Percentiles rank a stretch among this genome's conserved stretches.
These are phyloP conservation scores for Mirounga angustirostris DNA, from an alignment of 2,113 vertebrate genomes.

Conservation along the genomic window DNA sequence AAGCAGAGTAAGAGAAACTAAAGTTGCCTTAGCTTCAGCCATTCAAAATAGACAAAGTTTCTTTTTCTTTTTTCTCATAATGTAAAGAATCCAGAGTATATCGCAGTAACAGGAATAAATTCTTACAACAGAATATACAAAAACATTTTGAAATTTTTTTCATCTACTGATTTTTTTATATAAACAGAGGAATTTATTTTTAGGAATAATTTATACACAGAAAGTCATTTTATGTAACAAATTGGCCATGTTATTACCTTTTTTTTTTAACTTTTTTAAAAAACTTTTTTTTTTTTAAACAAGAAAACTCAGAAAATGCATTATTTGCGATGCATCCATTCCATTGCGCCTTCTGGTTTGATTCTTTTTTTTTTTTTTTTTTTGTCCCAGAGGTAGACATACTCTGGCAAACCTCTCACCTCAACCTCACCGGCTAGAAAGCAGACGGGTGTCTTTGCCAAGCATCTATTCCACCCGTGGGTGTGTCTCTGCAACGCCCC, in stretches of 20 bases:
- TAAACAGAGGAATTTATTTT: slow-evolving; percentile 92
- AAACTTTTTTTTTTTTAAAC: slow-evolving; percentile 85
- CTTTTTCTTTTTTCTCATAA: slow-evolving; percentile 88
- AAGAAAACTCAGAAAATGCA: slow-evolving; percentile 90
- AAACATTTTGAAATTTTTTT: slow-evolving; percentile 90
- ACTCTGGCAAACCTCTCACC: slow-evolving; percentile 88
- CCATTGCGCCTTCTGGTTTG: slow-evolving; percentile 87
- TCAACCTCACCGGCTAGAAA: slow-evolving; percentile 89
- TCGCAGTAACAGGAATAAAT: slow-evolving; percentile 93
- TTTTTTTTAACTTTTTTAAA: slow-evolving; percentile 83
- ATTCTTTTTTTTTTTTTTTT: slow-evolving; percentile 61
- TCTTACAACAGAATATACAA: slow-evolving; percentile 95
- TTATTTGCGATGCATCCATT: slow-evolving; percentile 89
- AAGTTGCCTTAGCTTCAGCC: slow-evolving; percentile 92
- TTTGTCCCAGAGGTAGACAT: slow-evolving; percentile 89
- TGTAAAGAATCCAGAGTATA: slow-evolving; percentile 93
- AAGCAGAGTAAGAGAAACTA: slow-evolving; percentile 94
- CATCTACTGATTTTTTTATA: slow-evolving; percentile 93
- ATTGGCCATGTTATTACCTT: slow-evolving; percentile 90
- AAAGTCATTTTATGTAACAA: slow-evolving; percentile 92
- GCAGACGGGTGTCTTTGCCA: slow-evolving; percentile 82
- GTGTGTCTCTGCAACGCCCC: slow-evolving; percentile 17
- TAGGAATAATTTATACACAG: slow-evolving; percentile 94
- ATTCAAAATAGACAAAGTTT: slow-evolving; percentile 94
- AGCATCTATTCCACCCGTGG: slow-evolving; percentile 51